Evolutionary conservation across 2,888 invertebrate genomes (phyloP), one percentile per base, ranked within the genome.

Genomic region (Pyralis farinalis): DNA sequence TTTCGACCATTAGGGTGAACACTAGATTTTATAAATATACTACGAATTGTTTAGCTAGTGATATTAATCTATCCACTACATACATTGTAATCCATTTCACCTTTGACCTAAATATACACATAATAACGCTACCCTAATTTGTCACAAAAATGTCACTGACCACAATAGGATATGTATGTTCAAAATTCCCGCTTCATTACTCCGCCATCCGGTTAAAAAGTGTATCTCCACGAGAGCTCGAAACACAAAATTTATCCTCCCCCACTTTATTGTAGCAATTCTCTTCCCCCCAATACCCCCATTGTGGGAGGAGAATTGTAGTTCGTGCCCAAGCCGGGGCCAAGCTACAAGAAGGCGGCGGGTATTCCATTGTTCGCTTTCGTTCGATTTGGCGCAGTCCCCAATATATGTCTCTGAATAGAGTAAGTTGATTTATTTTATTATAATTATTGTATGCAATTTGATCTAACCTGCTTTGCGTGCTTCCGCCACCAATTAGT

Each of bases 221-320:
- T 49, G 50, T 50, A 16, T 16, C 16, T 16, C 50, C 49, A 47
- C 42, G 42, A 40, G 49, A 41, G 46, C 49, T 16, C 43, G 54
- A 46, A 59, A 66, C 58, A 63, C 57, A 62, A 63, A 66, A 64
- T 68, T 58, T 63, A 64, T 60, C 58, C 63, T 44, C 46, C 60
- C 53, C 48, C 58, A 49, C 57, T 72, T 71, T 71, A 71, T 69
- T 66, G 67, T 67, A 62, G 63, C 64, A 54, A 63, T 69, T 65
- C 62, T 64, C 65, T 60, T 56, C 55, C 62, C 57, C 59, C 66
- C 50, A 16, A 38, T 27, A 31, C 38, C 9, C 38, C 38, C 38
- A 32, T 56, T 55, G 57, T 58, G 51, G 53, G 58, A 44, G 49
- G 50, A 9, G 49, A 50, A 50, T 54, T 58, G 58, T 58, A 57